These are phyloP conservation scores for Cryptocephalus primarius DNA, from an alignment of 2,888 invertebrate genomes.

Conservation along the genomic window DNA sequence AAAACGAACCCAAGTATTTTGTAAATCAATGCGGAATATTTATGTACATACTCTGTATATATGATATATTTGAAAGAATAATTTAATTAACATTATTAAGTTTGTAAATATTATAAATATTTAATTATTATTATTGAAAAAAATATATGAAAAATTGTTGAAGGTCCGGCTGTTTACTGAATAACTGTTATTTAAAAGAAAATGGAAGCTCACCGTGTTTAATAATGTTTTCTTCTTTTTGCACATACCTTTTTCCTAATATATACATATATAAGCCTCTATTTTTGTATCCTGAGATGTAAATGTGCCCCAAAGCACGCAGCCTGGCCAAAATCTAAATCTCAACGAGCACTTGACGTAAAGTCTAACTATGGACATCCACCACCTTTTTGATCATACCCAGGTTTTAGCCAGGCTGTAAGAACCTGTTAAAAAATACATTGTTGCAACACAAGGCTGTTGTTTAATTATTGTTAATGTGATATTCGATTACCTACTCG, in stretches of 20 bases:
- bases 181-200: slow-evolving; percentile 15
- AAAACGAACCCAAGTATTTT: slow-evolving; percentile 13
- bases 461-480: slow-evolving; percentile 35
- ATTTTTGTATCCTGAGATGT: slow-evolving; percentile 31
- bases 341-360: background rate
- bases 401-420: background rate
- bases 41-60: slow-evolving; percentile 20
- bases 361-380: too few species aligned
- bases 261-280: slow-evolving; percentile 12
- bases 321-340: too few species aligned
- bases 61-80: slow-evolving; percentile 17
- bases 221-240: slow-evolving; percentile 11
- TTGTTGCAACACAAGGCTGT: slow-evolving; percentile 30
- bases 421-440: slow-evolving; percentile 17
- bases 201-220: slow-evolving; percentile 12
- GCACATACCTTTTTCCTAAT: slow-evolving; percentile 12
- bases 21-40: slow-evolving; percentile 13
- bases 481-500: slow-evolving; percentile 35
- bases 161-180: slow-evolving; percentile 29
- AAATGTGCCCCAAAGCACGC: background rate
- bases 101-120: slow-evolving; percentile 23
- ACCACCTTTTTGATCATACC: too few species aligned
- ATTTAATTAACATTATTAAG: slow-evolving; percentile 15
- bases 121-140: slow-evolving; percentile 13
- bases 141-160: slow-evolving; percentile 28